Base-by-base conservation (phyloP, 1,140 invertebrate genomes). In the Drosophila nasuta region DNA sequence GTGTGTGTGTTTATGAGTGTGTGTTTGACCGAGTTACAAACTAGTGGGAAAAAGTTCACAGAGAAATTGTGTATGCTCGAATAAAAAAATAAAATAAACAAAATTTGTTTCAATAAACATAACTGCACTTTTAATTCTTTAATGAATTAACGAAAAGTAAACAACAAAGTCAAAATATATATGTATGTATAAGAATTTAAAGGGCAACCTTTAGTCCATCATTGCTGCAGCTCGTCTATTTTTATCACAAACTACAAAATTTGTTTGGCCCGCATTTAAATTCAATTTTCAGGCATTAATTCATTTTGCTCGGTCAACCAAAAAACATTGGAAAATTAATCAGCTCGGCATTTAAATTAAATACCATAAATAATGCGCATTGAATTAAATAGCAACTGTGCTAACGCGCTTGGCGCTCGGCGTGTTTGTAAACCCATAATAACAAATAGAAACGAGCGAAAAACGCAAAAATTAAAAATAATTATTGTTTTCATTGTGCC, bases 281-380 rank as follows among this genome's bases (percentile, higher is more conserved):
- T 74, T 57, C 49, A 62, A 57, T 38, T 74, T 49, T 51, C 28
- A 35, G 51, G 17, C 41, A 52, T 64, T 49, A 45, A 79, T 64
- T 54, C 45, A 58, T 7, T 38, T 58, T 59, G 46, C 58, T 71
- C 54, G 73, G 67, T 67, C 57, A 63, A 60, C 57, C 63, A 45
- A 52, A 73, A 62, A 62, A 25, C 38, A 76, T 77, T 73, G 69
- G 46, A 49, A 76, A 77, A 73, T 73, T 67, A 77, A 77, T 73
- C 57, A 77, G 69, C 69, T 67, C 30, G 43, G 43, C 60, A 38
- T 63, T 63, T 30, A 65, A 65, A 72, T 73, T 75, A 60, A 76
- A 79, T 66, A 75, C 41, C 56, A 79, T 67, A 52, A 52, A 68
- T 63, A 74, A 59, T 70, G 54, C 17, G 43, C 17, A 46, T 38